Evolutionary conservation across 2,113 vertebrate genomes (phyloP).

Genomic region (Anseranas semipalmata): DNA sequence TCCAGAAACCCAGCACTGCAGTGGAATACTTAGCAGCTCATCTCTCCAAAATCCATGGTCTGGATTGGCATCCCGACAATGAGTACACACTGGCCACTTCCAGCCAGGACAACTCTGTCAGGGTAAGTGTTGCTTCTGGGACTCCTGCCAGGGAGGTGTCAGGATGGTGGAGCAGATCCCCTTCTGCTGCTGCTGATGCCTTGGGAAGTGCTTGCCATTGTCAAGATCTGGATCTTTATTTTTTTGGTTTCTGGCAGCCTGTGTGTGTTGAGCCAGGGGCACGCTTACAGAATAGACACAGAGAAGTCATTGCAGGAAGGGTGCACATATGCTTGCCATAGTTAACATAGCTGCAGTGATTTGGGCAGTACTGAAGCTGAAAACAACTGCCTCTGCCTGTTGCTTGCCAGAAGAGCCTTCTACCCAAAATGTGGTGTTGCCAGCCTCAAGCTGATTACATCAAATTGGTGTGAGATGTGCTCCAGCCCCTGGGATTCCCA

Average conservation of each 20-base stretch:
- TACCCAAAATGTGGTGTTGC: not conserved
- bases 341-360: not conserved
- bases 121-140: slow-evolving; percentile 76
- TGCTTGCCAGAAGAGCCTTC: not conserved
- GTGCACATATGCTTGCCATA: not conserved
- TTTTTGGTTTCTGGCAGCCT: not conserved
- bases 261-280: not conserved
- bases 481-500: not conserved
- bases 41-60: slow-evolving; percentile 95
- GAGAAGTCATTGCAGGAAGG: not conserved
- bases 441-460: not conserved
- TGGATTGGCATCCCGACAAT: slow-evolving; percentile 98
- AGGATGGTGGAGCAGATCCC: not conserved
- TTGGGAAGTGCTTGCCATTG: not conserved
- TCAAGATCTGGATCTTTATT: not conserved
- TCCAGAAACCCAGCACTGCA: slow-evolving; percentile 95
- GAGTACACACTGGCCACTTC: slow-evolving; percentile 94
- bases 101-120: slow-evolving; percentile 98
- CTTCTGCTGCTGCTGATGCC: not conserved
- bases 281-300: not conserved
- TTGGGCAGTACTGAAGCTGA: not conserved
- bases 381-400: not conserved
- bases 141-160: not conserved
- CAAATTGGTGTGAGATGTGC: not conserved
- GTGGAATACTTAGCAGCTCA: slow-evolving; percentile 96